phyloP scores from a whole-genome alignment of 1,140 invertebrate species.

The Euwallacea fornicatus region DNA sequence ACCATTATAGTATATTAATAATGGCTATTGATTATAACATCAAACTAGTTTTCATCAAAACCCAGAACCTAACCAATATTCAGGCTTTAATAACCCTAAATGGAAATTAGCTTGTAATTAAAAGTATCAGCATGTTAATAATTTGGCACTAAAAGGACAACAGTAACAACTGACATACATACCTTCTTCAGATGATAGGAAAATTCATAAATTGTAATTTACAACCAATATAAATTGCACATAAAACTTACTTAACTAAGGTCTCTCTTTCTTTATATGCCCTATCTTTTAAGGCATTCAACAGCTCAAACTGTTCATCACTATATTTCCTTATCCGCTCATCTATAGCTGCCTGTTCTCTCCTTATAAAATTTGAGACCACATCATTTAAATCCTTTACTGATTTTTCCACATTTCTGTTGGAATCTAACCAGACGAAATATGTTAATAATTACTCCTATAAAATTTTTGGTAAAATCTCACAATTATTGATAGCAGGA shows the following conservation, averaged over 20 bases:
- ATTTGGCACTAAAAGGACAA: background rate
- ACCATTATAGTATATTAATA: too few species aligned
- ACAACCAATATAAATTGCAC: too few species aligned
- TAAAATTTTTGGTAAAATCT: slow-evolving; percentile 11
- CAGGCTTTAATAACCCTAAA: too few species aligned
- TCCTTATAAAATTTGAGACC: slow-evolving; percentile 55
- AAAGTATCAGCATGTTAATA: background rate
- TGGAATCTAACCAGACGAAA: slow-evolving; percentile 37
- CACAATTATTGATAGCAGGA: slow-evolving; percentile 39
- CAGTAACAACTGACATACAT: background rate
- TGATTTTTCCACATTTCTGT: slow-evolving; percentile 47
- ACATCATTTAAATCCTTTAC: slow-evolving; percentile 57
- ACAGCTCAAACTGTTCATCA: slow-evolving; percentile 56
- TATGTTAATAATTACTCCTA: background rate
- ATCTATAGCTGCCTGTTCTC: slow-evolving; percentile 55
- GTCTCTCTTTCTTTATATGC: slow-evolving; percentile 57
- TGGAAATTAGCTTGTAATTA: background rate
- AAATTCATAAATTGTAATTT: too few species aligned
- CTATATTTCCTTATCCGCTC: slow-evolving; percentile 58
- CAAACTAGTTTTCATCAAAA: too few species aligned
- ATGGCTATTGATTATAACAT: too few species aligned
- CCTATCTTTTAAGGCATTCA: slow-evolving; percentile 57
- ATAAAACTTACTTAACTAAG: slow-evolving; percentile 48
- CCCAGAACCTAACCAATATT: too few species aligned
- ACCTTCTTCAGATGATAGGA: too few species aligned